phyloP scores from a whole-genome alignment of 1,140 invertebrate species.

The Ceratina calcarata region DNA sequence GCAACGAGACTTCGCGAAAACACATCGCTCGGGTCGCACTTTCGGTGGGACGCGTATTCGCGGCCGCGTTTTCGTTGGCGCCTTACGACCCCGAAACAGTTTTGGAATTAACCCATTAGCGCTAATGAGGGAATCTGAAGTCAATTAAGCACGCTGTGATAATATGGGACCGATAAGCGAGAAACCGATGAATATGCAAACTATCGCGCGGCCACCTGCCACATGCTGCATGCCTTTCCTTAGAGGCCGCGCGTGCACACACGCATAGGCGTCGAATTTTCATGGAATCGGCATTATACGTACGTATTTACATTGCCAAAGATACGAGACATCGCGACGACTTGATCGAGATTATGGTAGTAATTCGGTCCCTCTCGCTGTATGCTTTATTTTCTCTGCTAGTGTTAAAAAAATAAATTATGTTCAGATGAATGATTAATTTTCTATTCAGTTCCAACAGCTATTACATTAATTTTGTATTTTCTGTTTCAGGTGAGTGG shows the following conservation, averaged over 20 bases:
- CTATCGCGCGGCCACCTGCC: constrained; percentile 65
- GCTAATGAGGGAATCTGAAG: constrained; percentile 75
- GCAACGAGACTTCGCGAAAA: not conserved
- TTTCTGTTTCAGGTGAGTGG: constrained; percentile 46
- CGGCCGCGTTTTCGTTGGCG: constrained; percentile 20
- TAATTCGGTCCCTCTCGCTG: not conserved
- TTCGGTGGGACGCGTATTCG: not conserved
- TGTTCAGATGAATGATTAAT: too few relatives aligned
- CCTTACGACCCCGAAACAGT: constrained; percentile 42
- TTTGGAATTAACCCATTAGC: constrained; percentile 71
- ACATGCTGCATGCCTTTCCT: constrained; percentile 51
- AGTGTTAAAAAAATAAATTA: too few relatives aligned
- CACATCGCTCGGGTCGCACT: not conserved
- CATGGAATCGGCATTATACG: constrained; percentile 24
- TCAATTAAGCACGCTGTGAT: constrained; percentile 71
- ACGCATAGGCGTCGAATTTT: constrained; percentile 26
- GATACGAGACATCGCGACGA: constrained; percentile 2
- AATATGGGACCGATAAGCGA: constrained; percentile 69
- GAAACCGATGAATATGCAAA: constrained; percentile 74
- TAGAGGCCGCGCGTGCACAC: not conserved
- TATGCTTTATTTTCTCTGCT: not conserved
- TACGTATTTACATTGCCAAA: constrained; percentile 1
- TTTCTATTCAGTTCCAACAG: too few relatives aligned
- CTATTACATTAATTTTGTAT: not conserved
- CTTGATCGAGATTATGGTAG: not conserved